phyloP scores from a whole-genome alignment of 2,797 vertebrate genomes.

The Vipera ursinii region DNA sequence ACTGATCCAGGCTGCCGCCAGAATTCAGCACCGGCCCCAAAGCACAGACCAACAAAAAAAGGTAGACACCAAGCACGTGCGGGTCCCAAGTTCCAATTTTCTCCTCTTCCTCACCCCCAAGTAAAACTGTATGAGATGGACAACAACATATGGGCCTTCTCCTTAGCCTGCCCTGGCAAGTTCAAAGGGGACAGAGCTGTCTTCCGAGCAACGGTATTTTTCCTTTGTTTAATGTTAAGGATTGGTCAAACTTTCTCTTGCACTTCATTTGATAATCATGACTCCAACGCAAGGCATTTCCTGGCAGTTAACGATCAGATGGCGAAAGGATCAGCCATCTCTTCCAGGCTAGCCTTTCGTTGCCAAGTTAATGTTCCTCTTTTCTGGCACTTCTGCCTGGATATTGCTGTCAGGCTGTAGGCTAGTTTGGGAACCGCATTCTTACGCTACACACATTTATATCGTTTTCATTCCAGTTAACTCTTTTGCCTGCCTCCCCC shows the following conservation, averaged over 20 bases:
- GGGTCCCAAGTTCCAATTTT: not conserved
- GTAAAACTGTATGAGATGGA: not conserved
- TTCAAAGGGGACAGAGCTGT: not conserved
- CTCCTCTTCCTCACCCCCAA: not conserved
- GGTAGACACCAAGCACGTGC: not conserved
- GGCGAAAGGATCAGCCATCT: constrained; percentile 36
- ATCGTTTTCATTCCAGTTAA: not conserved
- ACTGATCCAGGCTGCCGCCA: not conserved
- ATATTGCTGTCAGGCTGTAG: constrained; percentile 7
- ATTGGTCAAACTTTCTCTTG: constrained; percentile 23
- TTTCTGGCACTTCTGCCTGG: constrained; percentile 24
- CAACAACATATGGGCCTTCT: not conserved
- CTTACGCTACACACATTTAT: not conserved
- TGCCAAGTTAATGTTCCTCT: constrained; percentile 41
- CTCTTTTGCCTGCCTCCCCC: not conserved
- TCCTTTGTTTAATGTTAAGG: constrained; percentile 15
- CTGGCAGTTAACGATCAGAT: constrained; percentile 33
- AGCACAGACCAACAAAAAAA: not conserved
- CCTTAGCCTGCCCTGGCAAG: not conserved
- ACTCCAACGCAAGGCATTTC: constrained; percentile 41
- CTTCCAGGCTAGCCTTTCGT: constrained; percentile 39
- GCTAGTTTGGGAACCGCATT: constrained; percentile 26
- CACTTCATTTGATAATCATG: constrained; percentile 19
- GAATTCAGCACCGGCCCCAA: not conserved
- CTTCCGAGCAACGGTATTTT: not conserved